Evolutionary conservation across 2,113 vertebrate genomes (phyloP), one percentile per base, ranked within the genome.

Genomic region (Seriola rivoliana): DNA sequence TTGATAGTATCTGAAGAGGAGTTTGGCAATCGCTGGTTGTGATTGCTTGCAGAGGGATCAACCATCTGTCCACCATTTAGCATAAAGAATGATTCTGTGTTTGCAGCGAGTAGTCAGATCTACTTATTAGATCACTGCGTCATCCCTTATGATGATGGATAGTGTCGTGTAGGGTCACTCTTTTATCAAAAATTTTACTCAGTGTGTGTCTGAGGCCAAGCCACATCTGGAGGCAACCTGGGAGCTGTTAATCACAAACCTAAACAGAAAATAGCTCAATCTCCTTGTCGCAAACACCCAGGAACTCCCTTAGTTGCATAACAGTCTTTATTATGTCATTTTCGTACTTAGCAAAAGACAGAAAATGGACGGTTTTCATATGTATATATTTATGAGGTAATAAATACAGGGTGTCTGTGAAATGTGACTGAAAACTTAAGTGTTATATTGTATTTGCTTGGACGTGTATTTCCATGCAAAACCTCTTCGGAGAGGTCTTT

Each of bases 151-250:
- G 85, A 88, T 92, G 88, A 93, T 77, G 70, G 87, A 92, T 90
- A 36, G 67, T 80, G 84, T 85, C 38, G 16, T 46, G 66, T 55
- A 34, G 81, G 81, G 87, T 90, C 85, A 65, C 73, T 78, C 48
- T 68, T 81, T 82, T 90, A 75, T 93, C 46, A 90, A 79, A 84
- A 86, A 87, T 69, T 71, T 1, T 48, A 57, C 17, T 85, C 46
- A 6, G 66, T 52, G 48, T 57, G 44, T 52, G 57, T 79, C 57
- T 75, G 60, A 76, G 81, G 59, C 87, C 63, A 81, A 80, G 71
- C 71, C 86, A 93, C 90, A 94, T 94, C 92, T 94, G 93, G 91
- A 85, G 46, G 68, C 85, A 91, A 91, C 91, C 85, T 89, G 89
- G 71, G 64, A 55, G 54, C 84, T 72, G 90, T 91, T 92, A 89